Percentiles rank a stretch among this genome's conserved stretches.
Conservation (phyloP, 2,888 invertebrate genomes). For the Aphodius sticticus region DNA sequence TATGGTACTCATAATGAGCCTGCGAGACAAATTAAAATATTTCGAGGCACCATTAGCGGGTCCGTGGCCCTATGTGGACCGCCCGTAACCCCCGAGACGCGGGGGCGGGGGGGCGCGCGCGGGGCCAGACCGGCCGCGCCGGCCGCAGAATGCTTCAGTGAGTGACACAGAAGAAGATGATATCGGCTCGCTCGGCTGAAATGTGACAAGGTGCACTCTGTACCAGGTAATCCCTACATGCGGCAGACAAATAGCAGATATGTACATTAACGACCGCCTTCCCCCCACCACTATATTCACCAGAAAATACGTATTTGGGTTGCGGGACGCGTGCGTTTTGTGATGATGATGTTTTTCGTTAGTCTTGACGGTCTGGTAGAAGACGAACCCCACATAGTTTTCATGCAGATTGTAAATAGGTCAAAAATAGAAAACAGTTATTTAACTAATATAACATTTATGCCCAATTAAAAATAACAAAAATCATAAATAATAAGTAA, state of each 20-base stretch:
- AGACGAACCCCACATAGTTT: too few relatives aligned
- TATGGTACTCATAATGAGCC: neutral
- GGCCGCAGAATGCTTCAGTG: conserved; percentile 34
- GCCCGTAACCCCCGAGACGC: neutral
- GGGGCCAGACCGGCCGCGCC: conserved; percentile 5
- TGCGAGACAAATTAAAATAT: neutral
- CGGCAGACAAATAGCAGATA: conserved; percentile 46
- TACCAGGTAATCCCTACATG: conserved; percentile 48
- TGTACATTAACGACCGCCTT: conserved; percentile 27
- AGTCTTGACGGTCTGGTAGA: too few relatives aligned
- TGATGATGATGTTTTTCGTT: neutral
- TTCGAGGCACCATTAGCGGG: conserved; percentile 4
- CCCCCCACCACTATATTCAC: conserved; percentile 15
- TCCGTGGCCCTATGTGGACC: neutral
- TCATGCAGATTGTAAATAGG: too few relatives aligned
- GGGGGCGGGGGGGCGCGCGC: neutral
- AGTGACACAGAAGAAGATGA: conserved; percentile 48
- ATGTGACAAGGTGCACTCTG: conserved; percentile 48
- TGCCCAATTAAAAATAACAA: too few relatives aligned
- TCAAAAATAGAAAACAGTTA: too few relatives aligned
- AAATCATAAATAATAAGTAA: too few relatives aligned
- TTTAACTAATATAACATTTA: too few relatives aligned
- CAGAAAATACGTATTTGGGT: conserved; percentile 28
- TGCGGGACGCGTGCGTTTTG: conserved; percentile 20
- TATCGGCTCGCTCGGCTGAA: conserved; percentile 44